A percentile compares a stretch with the other conserved stretches of the same genome.
Conservation (phyloP, 1,140 invertebrate species). For the Macrosteles quadrilineatus region DNA sequence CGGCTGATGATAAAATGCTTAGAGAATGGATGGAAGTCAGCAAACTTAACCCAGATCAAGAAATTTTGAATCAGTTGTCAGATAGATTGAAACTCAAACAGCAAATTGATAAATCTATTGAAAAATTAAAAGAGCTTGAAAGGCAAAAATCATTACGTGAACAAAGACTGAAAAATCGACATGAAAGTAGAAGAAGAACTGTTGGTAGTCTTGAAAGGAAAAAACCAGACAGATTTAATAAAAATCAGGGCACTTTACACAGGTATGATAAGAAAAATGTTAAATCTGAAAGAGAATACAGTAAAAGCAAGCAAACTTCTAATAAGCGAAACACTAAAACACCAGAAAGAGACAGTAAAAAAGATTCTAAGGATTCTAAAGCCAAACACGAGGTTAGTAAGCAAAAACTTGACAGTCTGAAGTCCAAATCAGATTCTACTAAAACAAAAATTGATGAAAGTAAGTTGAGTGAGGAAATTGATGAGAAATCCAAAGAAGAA, state of each 20-base stretch:
- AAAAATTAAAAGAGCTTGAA: constrained; percentile 3
- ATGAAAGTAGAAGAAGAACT: neutral
- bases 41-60: constrained; percentile 16
- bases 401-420: no score
- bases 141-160: neutral
- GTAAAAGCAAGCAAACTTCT: no score
- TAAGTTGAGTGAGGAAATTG: neutral
- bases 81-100: constrained; percentile 4
- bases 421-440: no score
- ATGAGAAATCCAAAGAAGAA: neutral
- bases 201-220: no score
- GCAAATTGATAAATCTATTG: constrained; percentile 14
- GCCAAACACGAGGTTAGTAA: no score
- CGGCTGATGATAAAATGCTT: constrained; percentile 35
- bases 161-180: neutral
- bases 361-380: no score
- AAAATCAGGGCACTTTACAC: no score
- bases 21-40: constrained; percentile 38
- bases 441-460: no score
- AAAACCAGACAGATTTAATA: no score
- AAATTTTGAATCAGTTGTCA: constrained; percentile 10
- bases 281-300: no score
- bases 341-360: no score
- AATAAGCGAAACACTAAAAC: no score
- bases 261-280: constrained; percentile 17